A percentile compares a stretch with the other conserved stretches of the same genome.
Conservation (phyloP, 2,797 vertebrate genomes). For the Chelonia mydas region DNA sequence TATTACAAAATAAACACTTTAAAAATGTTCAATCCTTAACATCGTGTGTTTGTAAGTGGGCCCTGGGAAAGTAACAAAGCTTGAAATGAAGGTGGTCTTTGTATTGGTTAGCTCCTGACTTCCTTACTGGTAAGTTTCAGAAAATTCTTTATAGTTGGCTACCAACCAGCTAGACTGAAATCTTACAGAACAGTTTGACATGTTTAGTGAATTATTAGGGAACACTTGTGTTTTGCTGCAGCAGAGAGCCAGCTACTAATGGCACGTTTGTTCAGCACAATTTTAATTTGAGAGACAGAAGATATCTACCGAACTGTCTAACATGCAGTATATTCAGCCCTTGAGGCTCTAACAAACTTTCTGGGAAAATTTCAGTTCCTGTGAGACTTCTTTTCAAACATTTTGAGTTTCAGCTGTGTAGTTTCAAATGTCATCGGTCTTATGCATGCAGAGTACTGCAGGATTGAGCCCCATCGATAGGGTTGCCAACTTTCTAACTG, state of each 20-base stretch:
- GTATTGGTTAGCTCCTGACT: neutral
- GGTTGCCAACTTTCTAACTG: no score
- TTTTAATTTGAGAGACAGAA: neutral
- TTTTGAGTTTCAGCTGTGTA: neutral
- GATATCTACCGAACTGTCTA: neutral
- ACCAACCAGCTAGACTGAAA: neutral
- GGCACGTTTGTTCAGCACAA: slow-evolving; percentile 33
- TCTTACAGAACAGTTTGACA: neutral
- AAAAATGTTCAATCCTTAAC: neutral
- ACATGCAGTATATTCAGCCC: neutral
- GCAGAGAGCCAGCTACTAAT: slow-evolving; percentile 13
- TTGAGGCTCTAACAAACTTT: neutral
- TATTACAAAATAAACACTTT: slow-evolving; percentile 60
- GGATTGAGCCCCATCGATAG: neutral
- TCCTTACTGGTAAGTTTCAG: neutral
- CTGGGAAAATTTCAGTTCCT: neutral
- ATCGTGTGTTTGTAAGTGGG: neutral
- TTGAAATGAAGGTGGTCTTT: neutral
- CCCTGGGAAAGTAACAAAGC: slow-evolving; percentile 24
- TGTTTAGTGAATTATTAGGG: slow-evolving; percentile 26
- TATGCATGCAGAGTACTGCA: neutral
- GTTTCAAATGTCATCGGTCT: neutral
- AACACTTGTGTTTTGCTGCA: neutral
- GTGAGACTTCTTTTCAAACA: neutral
- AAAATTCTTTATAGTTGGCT: slow-evolving; percentile 27